Evolutionary conservation across 2,113 vertebrate species (phyloP).

Genomic region (Carassius auratus): DNA sequence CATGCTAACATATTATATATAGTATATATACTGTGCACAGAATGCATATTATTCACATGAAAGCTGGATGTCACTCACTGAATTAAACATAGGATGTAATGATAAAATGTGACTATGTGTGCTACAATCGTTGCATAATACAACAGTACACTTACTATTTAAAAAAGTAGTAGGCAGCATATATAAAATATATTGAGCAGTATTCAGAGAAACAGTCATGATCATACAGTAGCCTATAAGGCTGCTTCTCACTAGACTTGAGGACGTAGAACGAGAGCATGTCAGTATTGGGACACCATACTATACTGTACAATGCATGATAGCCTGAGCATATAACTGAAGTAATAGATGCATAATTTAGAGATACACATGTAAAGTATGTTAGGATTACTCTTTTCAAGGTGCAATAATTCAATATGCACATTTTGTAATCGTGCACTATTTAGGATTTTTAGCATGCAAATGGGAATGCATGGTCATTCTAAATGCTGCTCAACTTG

Average conservation of each 20-base stretch:
- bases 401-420: no score
- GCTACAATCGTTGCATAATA: background rate
- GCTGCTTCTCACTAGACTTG: background rate
- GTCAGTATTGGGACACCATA: no score
- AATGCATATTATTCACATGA: no score
- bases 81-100: background rate
- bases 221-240: background rate
- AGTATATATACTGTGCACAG: no score
- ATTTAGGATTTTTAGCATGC: background rate
- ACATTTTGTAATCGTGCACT: background rate
- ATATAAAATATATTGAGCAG: background rate
- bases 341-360: background rate
- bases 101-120: background rate
- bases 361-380: background rate
- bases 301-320: no score
- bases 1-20: no score
- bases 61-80: background rate
- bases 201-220: background rate
- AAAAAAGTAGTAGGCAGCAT: background rate
- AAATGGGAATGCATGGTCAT: background rate
- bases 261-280: no score
- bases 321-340: no score
- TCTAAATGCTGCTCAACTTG: background rate
- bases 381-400: background rate
- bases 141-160: background rate